Evolutionary conservation across 1,140 invertebrate genomes (phyloP).

Genomic region (Pachypeltis micranthus): DNA sequence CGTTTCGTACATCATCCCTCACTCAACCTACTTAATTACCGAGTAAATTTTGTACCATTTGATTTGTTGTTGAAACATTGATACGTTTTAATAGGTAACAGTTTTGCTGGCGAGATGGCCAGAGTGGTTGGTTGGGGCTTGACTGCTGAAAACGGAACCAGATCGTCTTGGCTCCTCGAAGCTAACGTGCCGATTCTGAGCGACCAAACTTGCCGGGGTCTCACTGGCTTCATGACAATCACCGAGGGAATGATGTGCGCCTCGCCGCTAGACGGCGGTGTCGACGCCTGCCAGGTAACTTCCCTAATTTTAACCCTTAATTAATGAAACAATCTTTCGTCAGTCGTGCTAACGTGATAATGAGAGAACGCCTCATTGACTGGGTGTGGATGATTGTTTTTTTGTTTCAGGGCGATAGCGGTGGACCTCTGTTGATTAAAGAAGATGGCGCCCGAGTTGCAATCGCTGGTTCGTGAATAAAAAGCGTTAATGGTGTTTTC

Average conservation of each 20-base stretch:
- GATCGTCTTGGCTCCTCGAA: constrained; percentile 41
- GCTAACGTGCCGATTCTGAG: constrained; percentile 38
- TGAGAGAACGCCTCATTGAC: too few species aligned
- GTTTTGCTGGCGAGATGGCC: constrained; percentile 38
- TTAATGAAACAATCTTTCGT: neutral
- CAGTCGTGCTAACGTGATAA: too few species aligned
- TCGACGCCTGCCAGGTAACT: constrained; percentile 38
- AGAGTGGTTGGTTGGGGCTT: constrained; percentile 53
- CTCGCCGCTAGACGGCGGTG: constrained; percentile 33
- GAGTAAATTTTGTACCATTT: too few species aligned
- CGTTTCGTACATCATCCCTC: too few species aligned
- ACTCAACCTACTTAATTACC: too few species aligned
- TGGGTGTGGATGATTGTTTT: neutral
- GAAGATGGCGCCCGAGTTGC: constrained; percentile 23
- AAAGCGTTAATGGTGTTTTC: too few species aligned
- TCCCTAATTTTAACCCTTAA: neutral
- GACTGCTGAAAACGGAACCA: constrained; percentile 35
- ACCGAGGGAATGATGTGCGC: constrained; percentile 43
- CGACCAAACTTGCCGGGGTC: constrained; percentile 34
- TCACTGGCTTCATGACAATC: constrained; percentile 45
- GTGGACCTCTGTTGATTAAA: constrained; percentile 32
- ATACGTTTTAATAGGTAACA: too few species aligned
- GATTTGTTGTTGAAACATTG: too few species aligned
- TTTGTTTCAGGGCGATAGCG: constrained; percentile 34
- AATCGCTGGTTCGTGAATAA: constrained; percentile 26